Evolutionary conservation across 1,140 invertebrate species (phyloP).

Genomic region (Sipha flava): DNA sequence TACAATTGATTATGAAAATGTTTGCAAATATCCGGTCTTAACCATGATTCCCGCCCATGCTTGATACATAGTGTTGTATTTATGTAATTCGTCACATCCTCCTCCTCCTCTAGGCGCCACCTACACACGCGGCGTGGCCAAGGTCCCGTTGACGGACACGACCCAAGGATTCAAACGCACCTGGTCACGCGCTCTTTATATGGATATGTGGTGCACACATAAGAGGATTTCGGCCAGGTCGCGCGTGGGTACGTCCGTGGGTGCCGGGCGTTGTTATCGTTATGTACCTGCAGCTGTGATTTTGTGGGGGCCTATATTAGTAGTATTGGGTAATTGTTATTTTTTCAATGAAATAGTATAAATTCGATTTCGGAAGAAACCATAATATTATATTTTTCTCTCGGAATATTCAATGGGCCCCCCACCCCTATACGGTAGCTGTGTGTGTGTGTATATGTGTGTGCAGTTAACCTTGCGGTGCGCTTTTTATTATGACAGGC

Average conservation of each 20-base stretch:
- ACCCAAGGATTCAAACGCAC: conserved; percentile 17
- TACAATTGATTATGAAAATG: too few species aligned
- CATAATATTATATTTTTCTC: background rate
- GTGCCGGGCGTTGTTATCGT: conserved; percentile 5
- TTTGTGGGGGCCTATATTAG: background rate
- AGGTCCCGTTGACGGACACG: background rate
- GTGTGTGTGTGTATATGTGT: background rate
- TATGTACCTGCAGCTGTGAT: background rate
- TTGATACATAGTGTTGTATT: background rate
- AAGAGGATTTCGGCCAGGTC: background rate
- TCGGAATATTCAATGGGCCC: conserved; percentile 7
- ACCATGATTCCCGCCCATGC: background rate
- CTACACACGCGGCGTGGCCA: background rate
- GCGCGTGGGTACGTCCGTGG: background rate
- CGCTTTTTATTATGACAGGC: background rate
- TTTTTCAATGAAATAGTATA: background rate
- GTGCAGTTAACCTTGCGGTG: background rate
- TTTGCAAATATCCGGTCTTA: background rate
- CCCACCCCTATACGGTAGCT: background rate
- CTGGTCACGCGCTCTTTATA: conserved; percentile 16
- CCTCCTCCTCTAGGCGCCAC: background rate
- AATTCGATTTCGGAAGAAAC: background rate
- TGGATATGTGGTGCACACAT: conserved; percentile 23
- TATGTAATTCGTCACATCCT: background rate
- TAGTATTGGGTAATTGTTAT: background rate